These are phyloP conservation scores for Ceratina australensis DNA, from an alignment of 1,140 invertebrate genomes.

Conservation along the genomic window DNA sequence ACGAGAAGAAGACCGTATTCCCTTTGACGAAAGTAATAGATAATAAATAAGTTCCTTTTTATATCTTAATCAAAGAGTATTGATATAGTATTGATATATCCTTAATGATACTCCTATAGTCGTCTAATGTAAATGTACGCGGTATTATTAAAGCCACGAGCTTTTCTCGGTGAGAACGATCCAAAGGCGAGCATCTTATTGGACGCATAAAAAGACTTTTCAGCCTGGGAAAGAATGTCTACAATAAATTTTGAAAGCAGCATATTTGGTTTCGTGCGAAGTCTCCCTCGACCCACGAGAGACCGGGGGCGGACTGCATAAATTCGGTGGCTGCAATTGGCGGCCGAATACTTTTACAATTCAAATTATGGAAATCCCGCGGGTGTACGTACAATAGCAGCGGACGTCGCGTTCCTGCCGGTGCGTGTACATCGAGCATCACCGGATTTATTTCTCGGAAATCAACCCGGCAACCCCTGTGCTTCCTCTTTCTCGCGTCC, in stretches of 20 bases:
- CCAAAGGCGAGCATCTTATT: background rate
- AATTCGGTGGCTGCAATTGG: conserved; percentile 71
- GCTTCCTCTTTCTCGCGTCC: conserved; percentile 10
- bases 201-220: background rate
- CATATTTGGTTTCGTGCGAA: conserved; percentile 26
- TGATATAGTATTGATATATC: no score
- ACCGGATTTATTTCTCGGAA: conserved; percentile 61
- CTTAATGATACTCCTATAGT: conserved; percentile 56
- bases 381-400: conserved; percentile 57
- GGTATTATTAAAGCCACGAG: background rate
- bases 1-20: conserved; percentile 2
- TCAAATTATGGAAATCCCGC: conserved; percentile 74
- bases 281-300: conserved; percentile 17
- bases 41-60: background rate
- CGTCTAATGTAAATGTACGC: conserved; percentile 54
- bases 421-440: conserved; percentile 43
- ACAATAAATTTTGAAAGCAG: background rate
- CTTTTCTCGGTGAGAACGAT: background rate
- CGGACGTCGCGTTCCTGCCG: conserved; percentile 39
- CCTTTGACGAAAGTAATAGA: background rate
- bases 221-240: background rate
- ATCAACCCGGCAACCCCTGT: background rate
- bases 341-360: conserved; percentile 74
- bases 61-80: background rate
- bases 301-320: conserved; percentile 63